Conservation (phyloP, 2,113 vertebrate species). For the Bungarus multicinctus region DNA sequence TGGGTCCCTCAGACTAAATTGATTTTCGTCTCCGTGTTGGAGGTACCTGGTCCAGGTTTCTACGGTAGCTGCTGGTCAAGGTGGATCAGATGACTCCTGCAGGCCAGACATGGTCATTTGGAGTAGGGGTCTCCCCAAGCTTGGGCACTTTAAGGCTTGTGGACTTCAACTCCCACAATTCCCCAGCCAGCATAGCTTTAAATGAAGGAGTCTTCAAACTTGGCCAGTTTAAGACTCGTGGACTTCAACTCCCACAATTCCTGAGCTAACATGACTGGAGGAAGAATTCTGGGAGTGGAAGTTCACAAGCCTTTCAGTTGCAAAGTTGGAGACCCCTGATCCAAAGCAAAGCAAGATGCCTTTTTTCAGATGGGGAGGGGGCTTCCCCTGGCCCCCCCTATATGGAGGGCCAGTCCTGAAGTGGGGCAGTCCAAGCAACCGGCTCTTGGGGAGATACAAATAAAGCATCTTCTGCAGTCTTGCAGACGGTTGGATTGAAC, state of each 20-base stretch:
- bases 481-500: background rate
- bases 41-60: background rate
- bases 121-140: background rate
- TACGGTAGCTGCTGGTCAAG: background rate
- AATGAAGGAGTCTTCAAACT: too few species aligned
- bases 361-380: background rate
- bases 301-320: too few species aligned
- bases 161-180: too few species aligned
- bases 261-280: too few species aligned
- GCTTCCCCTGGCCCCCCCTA: background rate
- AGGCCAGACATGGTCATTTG: background rate
- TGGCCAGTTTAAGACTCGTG: too few species aligned
- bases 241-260: too few species aligned
- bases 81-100: background rate
- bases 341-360: background rate
- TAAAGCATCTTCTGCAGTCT: background rate
- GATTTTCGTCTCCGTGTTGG: background rate
- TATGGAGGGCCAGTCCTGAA: background rate
- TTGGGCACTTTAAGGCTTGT: background rate
- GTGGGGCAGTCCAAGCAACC: background rate
- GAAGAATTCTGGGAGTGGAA: too few species aligned
- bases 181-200: too few species aligned
- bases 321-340: too few species aligned
- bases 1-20: rapidly evolving
- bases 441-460: background rate